A percentile compares a stretch with the other conserved stretches of the same genome.
Conservation (phyloP, 1,140 invertebrate genomes). For the Bombus difficillimus region DNA sequence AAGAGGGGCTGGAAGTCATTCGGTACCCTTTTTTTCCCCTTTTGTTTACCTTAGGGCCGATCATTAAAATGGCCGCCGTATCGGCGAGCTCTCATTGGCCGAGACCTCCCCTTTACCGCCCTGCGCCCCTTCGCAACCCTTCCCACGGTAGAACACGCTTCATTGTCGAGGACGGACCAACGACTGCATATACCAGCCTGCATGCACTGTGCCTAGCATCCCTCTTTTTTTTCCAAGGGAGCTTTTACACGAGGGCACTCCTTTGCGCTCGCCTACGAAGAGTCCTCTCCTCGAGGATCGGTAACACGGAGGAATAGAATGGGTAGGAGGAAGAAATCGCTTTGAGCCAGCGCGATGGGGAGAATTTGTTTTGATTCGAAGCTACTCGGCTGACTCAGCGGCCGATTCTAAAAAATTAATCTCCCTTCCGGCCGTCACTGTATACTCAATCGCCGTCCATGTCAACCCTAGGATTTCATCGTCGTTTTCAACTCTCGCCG, state of each 20-base stretch:
- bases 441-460: neutral
- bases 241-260: conserved; percentile 35
- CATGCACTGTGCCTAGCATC: conserved; percentile 43
- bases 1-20: conserved; percentile 80
- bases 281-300: conserved; percentile 38
- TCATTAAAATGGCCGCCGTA: conserved; percentile 83
- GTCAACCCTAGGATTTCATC: neutral
- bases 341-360: conserved; percentile 10
- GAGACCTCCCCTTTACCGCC: conserved; percentile 68
- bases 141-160: conserved; percentile 70
- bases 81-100: conserved; percentile 79
- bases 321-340: conserved; percentile 16
- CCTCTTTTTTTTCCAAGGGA: conserved; percentile 7
- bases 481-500: neutral
- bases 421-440: neutral
- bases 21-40: conserved; percentile 71
- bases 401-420: conserved; percentile 50
- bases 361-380: conserved; percentile 53
- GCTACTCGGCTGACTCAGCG: conserved; percentile 49
- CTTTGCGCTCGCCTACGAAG: conserved; percentile 40
- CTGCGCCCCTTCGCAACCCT: conserved; percentile 61
- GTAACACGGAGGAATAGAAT: conserved; percentile 13
- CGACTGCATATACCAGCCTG: conserved; percentile 9
- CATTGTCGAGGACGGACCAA: conserved; percentile 64
- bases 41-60: conserved; percentile 82